Base-by-base conservation (phyloP, 2,888 invertebrate genomes). In the Pyrrhosoma nymphula region DNA sequence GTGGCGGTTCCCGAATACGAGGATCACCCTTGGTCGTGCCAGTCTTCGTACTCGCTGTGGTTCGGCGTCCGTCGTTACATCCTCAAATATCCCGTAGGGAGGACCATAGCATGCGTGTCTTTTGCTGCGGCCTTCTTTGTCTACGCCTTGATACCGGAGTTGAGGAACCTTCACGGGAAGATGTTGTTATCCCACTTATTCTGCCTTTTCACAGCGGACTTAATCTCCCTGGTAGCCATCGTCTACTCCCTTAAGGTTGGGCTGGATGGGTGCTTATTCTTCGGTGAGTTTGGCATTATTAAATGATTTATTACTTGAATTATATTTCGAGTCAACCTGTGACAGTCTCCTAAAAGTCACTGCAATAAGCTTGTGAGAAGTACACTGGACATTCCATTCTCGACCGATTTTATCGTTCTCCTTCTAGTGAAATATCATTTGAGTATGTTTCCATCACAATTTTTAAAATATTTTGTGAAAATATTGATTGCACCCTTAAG, bases 121-220 rank as follows among this genome's bases (percentile, higher is more conserved):
- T 82, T 82, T n/a, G 82, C 82, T 1, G 82, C 82, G 16, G 82
- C 82, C 4, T 82, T 82, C 35, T 6, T 35, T 0, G 82, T 82
- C 16, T 82, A 82, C 18, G 82, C 35, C 14, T 26, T 35, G 6
- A 82, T 82, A 0, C 82, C 82, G 12, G 82, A 82, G 82, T 35
- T 82, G 35, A 30, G 82, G 35, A 82, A 82, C 14, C 18, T 82
- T 35, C 82, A 82, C 82, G 82, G 82, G 18, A 82, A 82, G 35
- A 82, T 82, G 82, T 82, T 82, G 35, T n/a, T 82, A 14, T 82
- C 82, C 30, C 82, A 82, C n/a, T 35, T 82, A 14, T 82, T 82
- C 35, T 16, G 30, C 18, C 82, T 82, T 23, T 82, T 82, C 82
- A 82, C 35, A 8, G 82, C 30, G 14, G 82, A 82, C 35, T 26